These are phyloP conservation scores for Drosophila athabasca DNA, from an alignment of 1,140 invertebrate genomes.

Conservation along the genomic window DNA sequence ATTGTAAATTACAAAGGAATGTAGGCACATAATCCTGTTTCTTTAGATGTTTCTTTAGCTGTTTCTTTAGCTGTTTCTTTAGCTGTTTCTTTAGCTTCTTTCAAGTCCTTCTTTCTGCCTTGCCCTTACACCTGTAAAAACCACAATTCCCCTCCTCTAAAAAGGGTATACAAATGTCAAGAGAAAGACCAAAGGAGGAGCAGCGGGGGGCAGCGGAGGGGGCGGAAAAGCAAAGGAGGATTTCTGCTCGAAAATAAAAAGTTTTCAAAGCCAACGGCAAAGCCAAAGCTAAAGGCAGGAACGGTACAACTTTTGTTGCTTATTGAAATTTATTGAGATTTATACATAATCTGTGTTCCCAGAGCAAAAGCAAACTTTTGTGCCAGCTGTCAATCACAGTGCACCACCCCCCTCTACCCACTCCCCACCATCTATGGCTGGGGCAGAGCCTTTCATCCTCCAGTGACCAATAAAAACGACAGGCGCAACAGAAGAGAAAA, in stretches of 20 bases:
- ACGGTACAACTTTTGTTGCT: constrained; percentile 56
- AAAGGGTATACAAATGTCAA: constrained; percentile 5
- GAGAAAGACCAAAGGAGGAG: not conserved
- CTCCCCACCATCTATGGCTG: not conserved
- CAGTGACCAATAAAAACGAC: constrained; percentile 76
- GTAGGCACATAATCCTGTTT: no score
- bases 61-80: no score
- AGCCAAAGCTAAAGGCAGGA: constrained; percentile 26
- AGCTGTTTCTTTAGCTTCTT: no score
- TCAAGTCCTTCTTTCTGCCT: no score
- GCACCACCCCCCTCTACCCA: not conserved
- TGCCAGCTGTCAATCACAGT: constrained; percentile 75
- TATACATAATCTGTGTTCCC: constrained; percentile 72
- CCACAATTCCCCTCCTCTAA: no score
- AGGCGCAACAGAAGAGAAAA: constrained; percentile 20
- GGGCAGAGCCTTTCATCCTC: constrained; percentile 46
- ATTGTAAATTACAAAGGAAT: no score
- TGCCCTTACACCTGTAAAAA: no score
- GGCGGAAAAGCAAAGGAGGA: not conserved
- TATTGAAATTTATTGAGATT: constrained; percentile 82
- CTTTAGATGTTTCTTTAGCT: no score
- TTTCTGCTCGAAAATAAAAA: constrained; percentile 19
- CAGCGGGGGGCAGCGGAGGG: no score
- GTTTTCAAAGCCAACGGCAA: constrained; percentile 30
- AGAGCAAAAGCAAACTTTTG: constrained; percentile 49